These are phyloP conservation scores for Neodiprion fabricii DNA, from an alignment of 1,140 invertebrate genomes.

Conservation along the genomic window DNA sequence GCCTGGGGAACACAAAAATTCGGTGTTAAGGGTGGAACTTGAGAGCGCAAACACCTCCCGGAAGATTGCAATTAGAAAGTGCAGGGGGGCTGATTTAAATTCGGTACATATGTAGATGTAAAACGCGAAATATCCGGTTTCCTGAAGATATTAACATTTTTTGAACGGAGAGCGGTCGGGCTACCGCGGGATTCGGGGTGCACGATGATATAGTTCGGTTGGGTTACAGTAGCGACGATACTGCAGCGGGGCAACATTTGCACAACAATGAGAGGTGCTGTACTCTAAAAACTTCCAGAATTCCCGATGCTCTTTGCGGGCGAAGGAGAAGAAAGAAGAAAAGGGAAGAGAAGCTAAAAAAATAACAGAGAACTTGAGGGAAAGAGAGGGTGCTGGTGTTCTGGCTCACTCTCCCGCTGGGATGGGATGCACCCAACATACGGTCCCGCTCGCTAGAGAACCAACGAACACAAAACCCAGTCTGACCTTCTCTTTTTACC, in stretches of 20 bases:
- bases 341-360: constrained; percentile 19
- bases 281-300: constrained; percentile 59
- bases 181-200: constrained; percentile 55
- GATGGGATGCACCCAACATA: constrained; percentile 20
- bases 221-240: background rate
- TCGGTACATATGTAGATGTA: constrained; percentile 17
- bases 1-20: background rate
- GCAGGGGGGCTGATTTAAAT: background rate
- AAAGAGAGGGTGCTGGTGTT: constrained; percentile 35
- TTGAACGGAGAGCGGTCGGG: constrained; percentile 51
- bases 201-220: constrained; percentile 53
- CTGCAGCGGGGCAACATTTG: constrained; percentile 45
- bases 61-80: background rate
- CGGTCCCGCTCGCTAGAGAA: background rate
- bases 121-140: constrained; percentile 55
- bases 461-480: constrained; percentile 44
- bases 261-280: constrained; percentile 58
- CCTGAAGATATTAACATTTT: constrained; percentile 54
- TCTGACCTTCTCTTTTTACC: constrained; percentile 23
- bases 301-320: constrained; percentile 37
- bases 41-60: background rate
- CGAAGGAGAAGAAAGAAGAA: background rate
- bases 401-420: constrained; percentile 44
- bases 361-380: constrained; percentile 31
- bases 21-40: background rate